Conservation (phyloP, 2,797 vertebrate species). For the Micropoecilia bifurca region DNA sequence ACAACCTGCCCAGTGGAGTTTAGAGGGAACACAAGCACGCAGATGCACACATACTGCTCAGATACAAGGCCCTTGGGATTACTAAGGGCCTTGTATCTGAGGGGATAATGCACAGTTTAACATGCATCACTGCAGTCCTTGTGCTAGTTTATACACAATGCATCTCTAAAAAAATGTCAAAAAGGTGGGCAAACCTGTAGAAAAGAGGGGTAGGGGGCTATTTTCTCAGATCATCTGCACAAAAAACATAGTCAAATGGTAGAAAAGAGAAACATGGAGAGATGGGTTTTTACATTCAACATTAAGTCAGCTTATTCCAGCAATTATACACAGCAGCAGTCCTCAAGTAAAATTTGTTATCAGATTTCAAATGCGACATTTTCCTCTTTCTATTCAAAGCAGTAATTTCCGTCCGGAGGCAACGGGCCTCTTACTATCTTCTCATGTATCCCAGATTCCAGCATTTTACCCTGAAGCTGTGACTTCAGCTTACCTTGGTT, state of each 20-base stretch:
- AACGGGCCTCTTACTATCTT: conserved; percentile 36
- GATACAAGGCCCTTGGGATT: conserved; percentile 21
- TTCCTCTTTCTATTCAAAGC: conserved; percentile 40
- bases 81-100: no score
- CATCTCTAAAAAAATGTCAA: conserved; percentile 38
- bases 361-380: conserved; percentile 55
- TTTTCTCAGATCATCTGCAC: conserved; percentile 32
- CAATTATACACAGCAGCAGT: conserved; percentile 39
- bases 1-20: conserved; percentile 46
- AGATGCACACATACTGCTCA: conserved; percentile 30
- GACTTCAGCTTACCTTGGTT: conserved; percentile 34
- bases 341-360: conserved; percentile 40
- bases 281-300: conserved; percentile 41
- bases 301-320: conserved; percentile 40
- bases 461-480: conserved; percentile 1
- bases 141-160: conserved; percentile 12
- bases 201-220: conserved; percentile 26
- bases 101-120: conserved; percentile 24
- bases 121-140: conserved; percentile 13
- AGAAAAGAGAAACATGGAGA: conserved; percentile 29
- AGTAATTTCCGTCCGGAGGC: conserved; percentile 46
- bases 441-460: conserved; percentile 37
- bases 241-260: conserved; percentile 23
- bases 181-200: conserved; percentile 43
- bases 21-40: conserved; percentile 32